These are phyloP conservation scores for Syrrhaptes paradoxus DNA, from an alignment of 2,113 vertebrate genomes.

Conservation along the genomic window DNA sequence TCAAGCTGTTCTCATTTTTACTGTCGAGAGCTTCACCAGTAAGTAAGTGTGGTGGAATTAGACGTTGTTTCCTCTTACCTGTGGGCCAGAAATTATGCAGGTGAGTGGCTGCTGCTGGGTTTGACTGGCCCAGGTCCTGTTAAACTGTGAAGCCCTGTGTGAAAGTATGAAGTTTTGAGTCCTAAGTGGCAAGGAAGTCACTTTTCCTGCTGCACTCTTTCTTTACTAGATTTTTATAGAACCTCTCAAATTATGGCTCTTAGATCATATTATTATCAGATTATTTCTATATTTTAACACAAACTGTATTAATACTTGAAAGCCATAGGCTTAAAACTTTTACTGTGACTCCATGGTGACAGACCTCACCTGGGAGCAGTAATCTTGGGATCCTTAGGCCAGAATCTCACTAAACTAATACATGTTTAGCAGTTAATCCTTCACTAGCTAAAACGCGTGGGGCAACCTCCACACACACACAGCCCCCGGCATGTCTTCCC, in stretches of 20 bases:
- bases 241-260: not conserved
- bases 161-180: not conserved
- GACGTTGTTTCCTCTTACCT: not conserved
- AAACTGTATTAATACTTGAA: not conserved
- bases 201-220: not conserved
- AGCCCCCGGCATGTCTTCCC: fast-evolving
- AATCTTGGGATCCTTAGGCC: not conserved
- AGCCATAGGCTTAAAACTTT: not conserved
- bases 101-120: not conserved
- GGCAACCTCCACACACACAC: not conserved
- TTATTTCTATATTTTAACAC: not conserved
- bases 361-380: not conserved
- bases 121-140: not conserved
- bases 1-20: not conserved
- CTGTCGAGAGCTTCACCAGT: not conserved
- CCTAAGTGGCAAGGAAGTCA: not conserved
- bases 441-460: not conserved
- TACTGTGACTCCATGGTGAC: not conserved
- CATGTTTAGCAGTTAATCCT: not conserved
- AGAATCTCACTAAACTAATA: not conserved
- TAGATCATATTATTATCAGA: not conserved
- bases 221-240: not conserved
- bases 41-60: not conserved
- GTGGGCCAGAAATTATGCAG: not conserved
- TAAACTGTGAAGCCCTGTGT: not conserved